phyloP scores from a whole-genome alignment of 2,113 vertebrate genomes.

The Morphnarchus princeps region DNA sequence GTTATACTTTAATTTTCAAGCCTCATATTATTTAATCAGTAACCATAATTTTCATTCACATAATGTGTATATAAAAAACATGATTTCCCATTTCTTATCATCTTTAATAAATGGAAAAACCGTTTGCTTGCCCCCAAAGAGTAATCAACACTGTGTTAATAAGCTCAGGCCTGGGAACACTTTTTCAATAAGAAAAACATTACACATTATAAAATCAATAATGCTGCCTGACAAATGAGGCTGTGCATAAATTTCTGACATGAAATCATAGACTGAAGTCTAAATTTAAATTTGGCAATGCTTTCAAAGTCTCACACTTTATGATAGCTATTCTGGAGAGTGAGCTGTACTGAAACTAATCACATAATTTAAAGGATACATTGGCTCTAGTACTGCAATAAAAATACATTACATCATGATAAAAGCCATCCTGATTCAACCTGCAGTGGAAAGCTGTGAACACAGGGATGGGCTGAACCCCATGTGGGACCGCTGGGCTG shows the following conservation, averaged over 20 bases:
- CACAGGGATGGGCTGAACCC: background rate
- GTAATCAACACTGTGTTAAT: conserved; percentile 68
- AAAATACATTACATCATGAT: conserved; percentile 43
- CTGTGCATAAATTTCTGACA: conserved; percentile 58
- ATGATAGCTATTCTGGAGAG: conserved; percentile 49
- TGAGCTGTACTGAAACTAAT: conserved; percentile 51
- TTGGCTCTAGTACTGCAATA: conserved; percentile 35
- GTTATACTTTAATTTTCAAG: conserved; percentile 46
- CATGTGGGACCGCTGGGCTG: background rate
- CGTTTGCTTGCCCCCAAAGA: conserved; percentile 48
- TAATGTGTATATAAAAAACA: conserved; percentile 12
- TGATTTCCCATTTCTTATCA: conserved; percentile 50
- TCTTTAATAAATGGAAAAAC: conserved; percentile 59
- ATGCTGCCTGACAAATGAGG: conserved; percentile 61
- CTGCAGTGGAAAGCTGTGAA: conserved; percentile 27
- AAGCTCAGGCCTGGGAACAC: conserved; percentile 54
- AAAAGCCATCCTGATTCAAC: conserved; percentile 50
- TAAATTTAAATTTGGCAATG: conserved; percentile 62
- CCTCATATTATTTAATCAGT: conserved; percentile 57
- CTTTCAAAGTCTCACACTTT: conserved; percentile 43
- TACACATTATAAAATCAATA: conserved; percentile 70
- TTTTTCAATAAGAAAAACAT: conserved; percentile 66
- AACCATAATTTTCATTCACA: conserved; percentile 48
- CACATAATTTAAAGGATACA: conserved; percentile 60
- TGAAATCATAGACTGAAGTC: conserved; percentile 45